Base-by-base conservation (phyloP, 1,140 invertebrate species). In the Drosophila ironensis region DNA sequence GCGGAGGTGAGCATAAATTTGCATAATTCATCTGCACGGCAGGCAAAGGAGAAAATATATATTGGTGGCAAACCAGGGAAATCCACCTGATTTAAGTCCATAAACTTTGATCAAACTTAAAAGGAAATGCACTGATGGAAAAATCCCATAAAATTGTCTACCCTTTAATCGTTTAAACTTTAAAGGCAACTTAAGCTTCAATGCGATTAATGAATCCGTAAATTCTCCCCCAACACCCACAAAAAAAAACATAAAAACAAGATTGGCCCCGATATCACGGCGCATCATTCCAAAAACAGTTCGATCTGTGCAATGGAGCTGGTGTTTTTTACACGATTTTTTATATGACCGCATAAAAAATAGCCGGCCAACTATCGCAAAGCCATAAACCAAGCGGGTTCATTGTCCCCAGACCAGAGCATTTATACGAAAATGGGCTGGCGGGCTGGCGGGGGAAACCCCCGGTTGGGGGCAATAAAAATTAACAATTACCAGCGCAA, bases 1-100 rank as follows among this genome's bases (percentile, higher is more conserved):
- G 48, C 47, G 71, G 45, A 77, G 72, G 77, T 82, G 78, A 67
- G 72, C 78, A 84, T 81, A 77, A 84, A 84, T 84, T 63, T 84
- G 63, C 72, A 81, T 81, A 84, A 81, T 69, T 77, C 54, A 63
- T 35, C 8, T n/a, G n/a, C n/a, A n/a, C n/a, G n/a, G n/a, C n/a
- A n/a, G n/a, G n/a, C n/a, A n/a, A n/a, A n/a, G n/a, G n/a, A n/a
- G n/a, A n/a, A n/a, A n/a, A n/a, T n/a, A n/a, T n/a, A n/a, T n/a
- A n/a, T n/a, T n/a, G n/a, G n/a, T n/a, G n/a, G n/a, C n/a, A n/a
- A n/a, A n/a, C n/a, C n/a, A n/a, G n/a, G n/a, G n/a, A n/a, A n/a
- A n/a, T n/a, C n/a, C n/a, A n/a, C n/a, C n/a, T n/a, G n/a, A n/a
- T n/a, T n/a, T n/a, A n/a, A n/a, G n/a, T n/a, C n/a, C n/a, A n/a